These are phyloP conservation scores for Agapostemon virescens DNA, from an alignment of 2,888 invertebrate genomes.

Conservation along the genomic window DNA sequence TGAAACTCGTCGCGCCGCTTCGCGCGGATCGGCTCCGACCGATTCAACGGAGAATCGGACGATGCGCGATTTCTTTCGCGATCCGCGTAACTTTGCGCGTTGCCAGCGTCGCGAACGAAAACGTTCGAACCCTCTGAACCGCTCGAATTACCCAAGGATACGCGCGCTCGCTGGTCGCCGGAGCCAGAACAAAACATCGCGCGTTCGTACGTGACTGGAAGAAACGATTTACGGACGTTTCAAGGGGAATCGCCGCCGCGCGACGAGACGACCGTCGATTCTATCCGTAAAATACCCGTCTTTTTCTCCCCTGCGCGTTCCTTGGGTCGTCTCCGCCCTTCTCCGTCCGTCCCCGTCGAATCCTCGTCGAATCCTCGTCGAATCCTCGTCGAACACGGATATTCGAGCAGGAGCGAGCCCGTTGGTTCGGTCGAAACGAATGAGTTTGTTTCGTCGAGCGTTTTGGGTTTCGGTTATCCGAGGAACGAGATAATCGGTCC, in stretches of 20 bases:
- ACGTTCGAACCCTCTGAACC: neutral
- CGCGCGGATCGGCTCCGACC: neutral
- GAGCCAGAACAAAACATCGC: constrained; percentile 38
- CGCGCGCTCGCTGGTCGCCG: constrained; percentile 12
- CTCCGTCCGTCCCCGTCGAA: neutral
- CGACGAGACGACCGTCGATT: constrained; percentile 53
- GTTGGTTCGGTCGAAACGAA: neutral
- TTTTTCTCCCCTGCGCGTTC: neutral
- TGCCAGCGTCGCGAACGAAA: constrained; percentile 17
- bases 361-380: no score
- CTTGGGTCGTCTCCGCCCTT: neutral
- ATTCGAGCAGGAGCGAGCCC: neutral
- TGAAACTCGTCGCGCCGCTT: constrained; percentile 45
- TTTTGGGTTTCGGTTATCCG: neutral
- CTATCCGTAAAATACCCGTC: constrained; percentile 29
- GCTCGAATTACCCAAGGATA: constrained; percentile 17
- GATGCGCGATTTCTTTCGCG: neutral
- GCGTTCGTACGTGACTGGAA: constrained; percentile 57
- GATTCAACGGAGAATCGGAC: neutral
- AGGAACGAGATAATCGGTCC: constrained; percentile 11
- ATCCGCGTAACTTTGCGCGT: no score
- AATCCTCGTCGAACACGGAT: neutral
- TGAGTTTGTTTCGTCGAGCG: neutral
- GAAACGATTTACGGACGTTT: constrained; percentile 53
- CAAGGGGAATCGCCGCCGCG: constrained; percentile 48